These are phyloP conservation scores for Ivindomyrus marchei DNA, from an alignment of 2,113 vertebrate species.

Conservation along the genomic window DNA sequence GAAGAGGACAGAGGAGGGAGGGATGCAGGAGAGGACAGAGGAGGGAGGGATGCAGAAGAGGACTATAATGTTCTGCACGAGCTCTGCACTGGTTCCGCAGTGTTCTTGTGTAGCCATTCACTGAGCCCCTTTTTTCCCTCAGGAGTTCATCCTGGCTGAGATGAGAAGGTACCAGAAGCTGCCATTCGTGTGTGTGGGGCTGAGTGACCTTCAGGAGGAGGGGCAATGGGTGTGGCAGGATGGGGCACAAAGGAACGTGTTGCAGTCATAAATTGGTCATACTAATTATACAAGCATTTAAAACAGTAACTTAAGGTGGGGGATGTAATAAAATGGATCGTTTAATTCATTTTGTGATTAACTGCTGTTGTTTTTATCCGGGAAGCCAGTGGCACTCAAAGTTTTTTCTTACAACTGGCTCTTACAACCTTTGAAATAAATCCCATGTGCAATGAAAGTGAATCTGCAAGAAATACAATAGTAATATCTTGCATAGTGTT, in stretches of 20 bases:
- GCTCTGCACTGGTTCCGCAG: no score
- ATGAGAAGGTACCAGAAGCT: constrained; percentile 15
- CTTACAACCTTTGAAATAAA: no score
- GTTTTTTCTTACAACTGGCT: no score
- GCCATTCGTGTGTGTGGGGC: constrained; percentile 27
- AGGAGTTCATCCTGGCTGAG: background rate
- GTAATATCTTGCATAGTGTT: no score
- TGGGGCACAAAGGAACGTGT: constrained; percentile 3
- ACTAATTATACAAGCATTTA: background rate
- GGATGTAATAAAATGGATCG: background rate
- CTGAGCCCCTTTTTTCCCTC: background rate
- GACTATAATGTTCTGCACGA: no score
- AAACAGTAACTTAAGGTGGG: background rate
- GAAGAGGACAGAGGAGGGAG: no score
- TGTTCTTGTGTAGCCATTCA: background rate
- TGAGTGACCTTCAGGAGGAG: constrained; percentile 13
- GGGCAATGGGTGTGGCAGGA: constrained; percentile 28
- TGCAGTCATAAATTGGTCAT: background rate
- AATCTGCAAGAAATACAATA: no score
- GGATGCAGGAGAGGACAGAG: no score
- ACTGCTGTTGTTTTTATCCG: background rate
- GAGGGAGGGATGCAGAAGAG: no score
- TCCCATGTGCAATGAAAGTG: no score
- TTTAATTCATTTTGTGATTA: background rate
- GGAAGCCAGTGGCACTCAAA: no score